Base-by-base conservation (phyloP, 2,888 invertebrate species). In the Lasioglossum malachurum region DNA sequence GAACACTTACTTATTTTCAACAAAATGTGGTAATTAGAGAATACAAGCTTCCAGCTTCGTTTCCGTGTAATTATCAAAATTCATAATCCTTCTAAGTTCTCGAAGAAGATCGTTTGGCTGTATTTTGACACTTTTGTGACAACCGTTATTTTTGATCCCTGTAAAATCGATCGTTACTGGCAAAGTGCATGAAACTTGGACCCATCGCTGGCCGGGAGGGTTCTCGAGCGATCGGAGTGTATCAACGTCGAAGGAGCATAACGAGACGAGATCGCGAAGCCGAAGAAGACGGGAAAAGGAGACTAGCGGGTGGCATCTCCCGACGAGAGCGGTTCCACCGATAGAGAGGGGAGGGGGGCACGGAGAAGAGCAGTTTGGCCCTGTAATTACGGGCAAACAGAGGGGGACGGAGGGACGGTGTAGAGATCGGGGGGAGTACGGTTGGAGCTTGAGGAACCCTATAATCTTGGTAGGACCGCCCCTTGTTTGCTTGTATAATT, bases 401-500 rank as follows among this genome's bases (percentile, higher is more conserved):
- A 88, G 91, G 67, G 87, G 75, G 44, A n/a, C 60, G 41, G 82
- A 69, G 83, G 89, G 84, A 86, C 88, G 88, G 87, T 77, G 79
- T 82, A 89, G 76, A 12, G 71, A 31, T 31, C 31, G 64, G 64
- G 64, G 64, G 64, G 31, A 31, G 64, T 31, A 64, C 64, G 71
- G 84, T 75, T 67, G 80, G 71, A 69, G 83, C 76, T 23, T 71
- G 80, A 82, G 87, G 90, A 92, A 94, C 92, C 94, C 94, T 94
- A 94, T 94, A 94, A 94, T 94, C 93, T 92, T 88, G 89, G 87
- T 86, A 92, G 94, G 91, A 92, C 94, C 94, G 94, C 94, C 94
- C 92, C 94, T 94, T 94, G 94, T 94, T 94, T 94, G 94, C 94
- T 94, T 94, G 94, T 94, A 94, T 94, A 94, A 94, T 94, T 94